A percentile compares a stretch with the other conserved stretches of the same genome.
Conservation (phyloP, 2,797 vertebrate species). For the Micrastur ruficollis region DNA sequence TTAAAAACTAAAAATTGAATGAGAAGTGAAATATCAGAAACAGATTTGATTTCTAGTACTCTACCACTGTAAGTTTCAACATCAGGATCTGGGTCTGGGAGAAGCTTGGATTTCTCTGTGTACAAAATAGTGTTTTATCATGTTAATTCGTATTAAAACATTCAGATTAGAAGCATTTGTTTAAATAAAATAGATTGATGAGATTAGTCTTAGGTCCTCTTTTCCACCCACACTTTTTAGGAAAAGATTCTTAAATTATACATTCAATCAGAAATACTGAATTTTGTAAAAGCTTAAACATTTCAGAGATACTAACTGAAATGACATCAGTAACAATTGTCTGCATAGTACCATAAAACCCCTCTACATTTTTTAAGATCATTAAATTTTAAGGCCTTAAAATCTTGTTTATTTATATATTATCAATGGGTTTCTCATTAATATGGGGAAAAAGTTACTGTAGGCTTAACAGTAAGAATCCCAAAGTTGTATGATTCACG, state of each 20-base stretch:
- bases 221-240: not conserved
- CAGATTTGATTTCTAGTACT: conserved; percentile 78
- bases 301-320: conserved; percentile 20
- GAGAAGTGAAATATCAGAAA: conserved; percentile 65
- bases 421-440: not conserved
- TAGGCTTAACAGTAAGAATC: not conserved
- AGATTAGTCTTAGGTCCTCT: conserved; percentile 4
- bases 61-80: conserved; percentile 87
- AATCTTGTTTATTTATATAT: not conserved
- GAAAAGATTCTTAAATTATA: not conserved
- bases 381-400: not conserved
- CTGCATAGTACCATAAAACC: not conserved
- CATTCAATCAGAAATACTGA: not conserved
- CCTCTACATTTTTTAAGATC: not conserved
- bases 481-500: not conserved
- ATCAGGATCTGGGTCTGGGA: conserved; percentile 80
- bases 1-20: conserved; percentile 60
- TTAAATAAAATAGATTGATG: conserved; percentile 37
- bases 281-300: conserved; percentile 12
- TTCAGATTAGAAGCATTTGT: conserved; percentile 53
- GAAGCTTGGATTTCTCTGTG: conserved; percentile 84
- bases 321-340: not conserved
- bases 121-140: conserved; percentile 74
- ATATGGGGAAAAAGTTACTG: not conserved
- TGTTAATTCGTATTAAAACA: conserved; percentile 60